Percentiles rank a stretch among this genome's conserved stretches.
Conservation (phyloP, 2,113 vertebrate genomes). For the Nothocercus nigrocapillus region DNA sequence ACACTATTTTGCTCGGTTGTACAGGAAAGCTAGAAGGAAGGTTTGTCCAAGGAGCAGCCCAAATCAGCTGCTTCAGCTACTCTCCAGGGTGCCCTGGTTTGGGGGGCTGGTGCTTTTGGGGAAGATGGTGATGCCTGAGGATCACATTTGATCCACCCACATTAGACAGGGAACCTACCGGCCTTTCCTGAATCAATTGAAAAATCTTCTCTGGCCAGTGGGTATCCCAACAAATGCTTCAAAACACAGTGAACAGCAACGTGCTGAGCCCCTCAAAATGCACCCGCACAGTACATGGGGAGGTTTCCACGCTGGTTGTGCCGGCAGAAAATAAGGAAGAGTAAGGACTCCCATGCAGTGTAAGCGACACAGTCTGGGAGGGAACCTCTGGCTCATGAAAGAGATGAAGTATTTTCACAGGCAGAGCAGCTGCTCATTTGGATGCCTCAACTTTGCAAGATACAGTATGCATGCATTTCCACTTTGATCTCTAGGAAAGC, state of each 20-base stretch:
- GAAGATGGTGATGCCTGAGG: background rate
- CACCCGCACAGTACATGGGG: background rate
- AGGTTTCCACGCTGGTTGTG: background rate
- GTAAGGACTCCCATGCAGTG: background rate
- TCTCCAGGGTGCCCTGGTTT: background rate
- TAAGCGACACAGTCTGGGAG: background rate
- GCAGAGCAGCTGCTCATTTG: background rate
- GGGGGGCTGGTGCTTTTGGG: too few species aligned
- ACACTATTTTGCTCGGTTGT: background rate
- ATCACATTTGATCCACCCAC: background rate
- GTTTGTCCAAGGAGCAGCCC: background rate
- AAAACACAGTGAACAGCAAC: background rate
- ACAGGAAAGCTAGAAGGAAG: background rate
- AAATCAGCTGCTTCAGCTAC: background rate
- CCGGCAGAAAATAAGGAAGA: background rate
- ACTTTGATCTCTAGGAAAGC: slow-evolving; percentile 25
- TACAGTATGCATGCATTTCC: background rate
- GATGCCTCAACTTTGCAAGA: slow-evolving; percentile 20
- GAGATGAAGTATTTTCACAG: background rate
- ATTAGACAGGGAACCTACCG: background rate
- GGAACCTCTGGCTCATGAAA: background rate
- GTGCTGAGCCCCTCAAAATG: background rate
- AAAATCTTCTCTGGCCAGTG: background rate
- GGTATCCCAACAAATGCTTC: background rate
- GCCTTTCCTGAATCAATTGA: background rate